Conservation (phyloP, 2,888 invertebrate genomes). For the Lathronympha strigana region DNA sequence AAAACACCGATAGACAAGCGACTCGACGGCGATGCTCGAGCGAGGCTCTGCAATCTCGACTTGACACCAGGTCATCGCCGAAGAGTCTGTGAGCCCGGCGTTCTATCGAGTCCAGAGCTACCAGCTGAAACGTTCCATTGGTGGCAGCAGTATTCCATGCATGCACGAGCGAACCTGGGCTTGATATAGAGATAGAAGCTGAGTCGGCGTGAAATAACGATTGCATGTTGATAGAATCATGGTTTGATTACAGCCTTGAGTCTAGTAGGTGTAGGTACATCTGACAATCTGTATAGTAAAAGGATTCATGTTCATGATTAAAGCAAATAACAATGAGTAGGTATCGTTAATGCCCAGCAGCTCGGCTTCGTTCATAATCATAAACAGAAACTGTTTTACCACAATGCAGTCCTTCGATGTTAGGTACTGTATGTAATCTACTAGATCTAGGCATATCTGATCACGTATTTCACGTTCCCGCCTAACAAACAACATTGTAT, state of each 20-base stretch:
- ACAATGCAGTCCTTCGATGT: not conserved
- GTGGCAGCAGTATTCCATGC: too few species aligned
- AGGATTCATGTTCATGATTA: not conserved
- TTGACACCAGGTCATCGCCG: too few species aligned
- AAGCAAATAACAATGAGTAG: not conserved
- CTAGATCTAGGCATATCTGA: constrained; percentile 19
- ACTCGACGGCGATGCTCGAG: too few species aligned
- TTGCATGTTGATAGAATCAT: constrained; percentile 2
- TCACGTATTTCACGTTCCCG: constrained; percentile 1
- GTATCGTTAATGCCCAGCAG: not conserved
- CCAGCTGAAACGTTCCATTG: too few species aligned
- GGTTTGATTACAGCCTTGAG: not conserved
- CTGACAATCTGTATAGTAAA: not conserved
- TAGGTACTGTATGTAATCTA: too few species aligned
- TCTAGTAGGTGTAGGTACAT: too few species aligned
- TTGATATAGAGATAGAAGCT: too few species aligned
- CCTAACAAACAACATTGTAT: not conserved
- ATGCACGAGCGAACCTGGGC: too few species aligned
- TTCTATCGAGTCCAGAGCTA: too few species aligned
- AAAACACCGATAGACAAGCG: too few species aligned
- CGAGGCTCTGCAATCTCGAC: too few species aligned
- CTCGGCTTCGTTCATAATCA: not conserved
- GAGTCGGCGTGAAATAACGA: not conserved
- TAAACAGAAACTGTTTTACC: not conserved
- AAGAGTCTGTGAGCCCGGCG: too few species aligned